phyloP scores from a whole-genome alignment of 2,113 vertebrate genomes.

The Otocyon megalotis region DNA sequence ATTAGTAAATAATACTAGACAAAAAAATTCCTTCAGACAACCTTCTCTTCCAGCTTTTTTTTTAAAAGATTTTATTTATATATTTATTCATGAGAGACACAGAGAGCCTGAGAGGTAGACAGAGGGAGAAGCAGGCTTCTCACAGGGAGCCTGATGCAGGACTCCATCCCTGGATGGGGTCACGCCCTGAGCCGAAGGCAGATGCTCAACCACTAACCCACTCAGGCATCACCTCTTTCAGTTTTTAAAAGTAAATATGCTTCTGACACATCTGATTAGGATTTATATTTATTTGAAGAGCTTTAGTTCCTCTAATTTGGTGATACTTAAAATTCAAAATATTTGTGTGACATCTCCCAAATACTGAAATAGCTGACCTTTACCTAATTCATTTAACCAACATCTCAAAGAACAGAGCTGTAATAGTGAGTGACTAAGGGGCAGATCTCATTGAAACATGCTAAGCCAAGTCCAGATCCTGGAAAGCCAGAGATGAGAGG shows the following conservation, averaged over 20 bases:
- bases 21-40: slow-evolving; percentile 8
- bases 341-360: background rate
- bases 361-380: background rate
- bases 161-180: too few relatives aligned
- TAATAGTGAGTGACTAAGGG: background rate
- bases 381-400: background rate
- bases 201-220: too few relatives aligned
- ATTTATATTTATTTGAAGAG: slow-evolving; percentile 50
- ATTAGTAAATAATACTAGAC: background rate
- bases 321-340: slow-evolving; percentile 36
- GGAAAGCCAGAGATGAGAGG: background rate
- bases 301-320: background rate
- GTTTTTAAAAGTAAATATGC: slow-evolving; percentile 20
- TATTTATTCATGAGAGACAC: too few relatives aligned
- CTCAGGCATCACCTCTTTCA: background rate
- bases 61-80: too few relatives aligned
- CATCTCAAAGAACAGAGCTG: background rate
- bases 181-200: too few relatives aligned
- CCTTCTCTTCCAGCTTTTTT: slow-evolving; percentile 1
- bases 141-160: too few relatives aligned
- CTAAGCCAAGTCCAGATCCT: background rate
- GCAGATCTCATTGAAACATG: background rate
- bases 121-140: too few relatives aligned
- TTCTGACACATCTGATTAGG: slow-evolving; percentile 3
- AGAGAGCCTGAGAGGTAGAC: too few relatives aligned